Conservation (phyloP, 1,140 invertebrate species). For the Listronotus oregonensis region DNA sequence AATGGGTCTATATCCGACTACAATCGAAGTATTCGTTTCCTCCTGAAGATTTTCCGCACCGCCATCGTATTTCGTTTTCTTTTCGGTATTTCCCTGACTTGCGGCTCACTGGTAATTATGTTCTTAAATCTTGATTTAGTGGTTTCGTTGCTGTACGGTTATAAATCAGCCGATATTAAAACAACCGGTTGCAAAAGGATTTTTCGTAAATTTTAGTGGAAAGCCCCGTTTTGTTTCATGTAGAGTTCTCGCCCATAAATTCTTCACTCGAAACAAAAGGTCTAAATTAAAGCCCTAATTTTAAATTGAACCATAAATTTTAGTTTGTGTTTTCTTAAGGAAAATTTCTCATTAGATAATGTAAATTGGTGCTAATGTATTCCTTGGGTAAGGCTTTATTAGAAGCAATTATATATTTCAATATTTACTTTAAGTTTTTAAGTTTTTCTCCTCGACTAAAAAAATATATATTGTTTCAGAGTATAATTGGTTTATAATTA, state of each 20-base stretch:
- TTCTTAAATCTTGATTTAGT: slow-evolving; percentile 38
- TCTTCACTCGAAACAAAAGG: slow-evolving; percentile 17
- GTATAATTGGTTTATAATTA: too few relatives aligned
- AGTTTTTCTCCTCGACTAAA: too few relatives aligned
- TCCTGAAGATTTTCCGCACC: slow-evolving; percentile 10
- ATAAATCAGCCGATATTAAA: slow-evolving; percentile 36
- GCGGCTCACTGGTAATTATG: slow-evolving; percentile 30
- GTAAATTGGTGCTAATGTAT: not conserved
- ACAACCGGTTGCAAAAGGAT: slow-evolving; percentile 27
- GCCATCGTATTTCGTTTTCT: slow-evolving; percentile 4
- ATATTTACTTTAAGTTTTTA: too few relatives aligned
- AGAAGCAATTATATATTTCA: too few relatives aligned
- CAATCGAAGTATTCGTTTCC: too few relatives aligned
- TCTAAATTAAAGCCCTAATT: slow-evolving; percentile 34
- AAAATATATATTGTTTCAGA: too few relatives aligned
- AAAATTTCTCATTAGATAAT: slow-evolving; percentile 4
- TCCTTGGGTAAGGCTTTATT: too few relatives aligned
- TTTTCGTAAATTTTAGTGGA: slow-evolving; percentile 34
- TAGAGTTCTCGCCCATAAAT: slow-evolving; percentile 27
- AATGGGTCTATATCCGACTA: too few relatives aligned
- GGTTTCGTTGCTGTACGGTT: slow-evolving; percentile 20
- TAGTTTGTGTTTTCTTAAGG: not conserved
- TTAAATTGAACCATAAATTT: slow-evolving; percentile 25
- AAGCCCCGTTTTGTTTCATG: slow-evolving; percentile 30
- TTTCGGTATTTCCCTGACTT: slow-evolving; percentile 22